Evolutionary conservation across 2,113 vertebrate species (phyloP), one percentile per base, ranked within the genome.

Genomic region (Oryzias curvinotus): DNA sequence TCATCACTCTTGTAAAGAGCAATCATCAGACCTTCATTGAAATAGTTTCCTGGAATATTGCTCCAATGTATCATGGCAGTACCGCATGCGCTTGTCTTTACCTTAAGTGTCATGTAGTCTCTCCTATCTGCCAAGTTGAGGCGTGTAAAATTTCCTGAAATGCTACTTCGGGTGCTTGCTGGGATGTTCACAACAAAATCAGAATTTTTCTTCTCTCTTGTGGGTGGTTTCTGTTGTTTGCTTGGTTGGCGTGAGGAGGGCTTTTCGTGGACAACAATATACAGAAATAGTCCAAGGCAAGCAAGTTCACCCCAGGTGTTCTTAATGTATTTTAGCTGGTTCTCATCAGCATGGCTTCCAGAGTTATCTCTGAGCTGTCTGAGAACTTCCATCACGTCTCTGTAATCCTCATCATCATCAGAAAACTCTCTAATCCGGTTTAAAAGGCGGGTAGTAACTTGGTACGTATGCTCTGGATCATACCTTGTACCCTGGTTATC

Each of bases 391-490:
- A 87, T 55, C 5, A 53, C 4, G 15, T 14, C 49, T n/a, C 6
- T 7, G 10, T 46, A 25, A 18, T 60, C 21, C 13, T 4, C 4
- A 18, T 45, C 65, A 18, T 45, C 65, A 7, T 30, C 14, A 10
- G 82, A 60, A 75, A 90, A 90, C 36, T 56, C 3, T 61, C 71
- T 66, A 64, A 88, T 71, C 52, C 80, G 19, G 43, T 49, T 74
- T 14, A 87, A 25, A 30, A 87, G 84, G 57, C 66, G 57, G 2
- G 0, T 21, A 4, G 75, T 80, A 62, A 90, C 50, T 19, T 5
- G 30, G 65, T 85, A 90, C 2, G 88, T 90, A 1, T 86, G 16
- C 0, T 4, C 17, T n/a, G 75, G 85, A 54, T 90, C 77, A 44
- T 88, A 90, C 1, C 1, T 2, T 3, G 59, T 67, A n/a, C 68